Conservation (phyloP, 2,888 invertebrate genomes). For the Mantis religiosa region DNA sequence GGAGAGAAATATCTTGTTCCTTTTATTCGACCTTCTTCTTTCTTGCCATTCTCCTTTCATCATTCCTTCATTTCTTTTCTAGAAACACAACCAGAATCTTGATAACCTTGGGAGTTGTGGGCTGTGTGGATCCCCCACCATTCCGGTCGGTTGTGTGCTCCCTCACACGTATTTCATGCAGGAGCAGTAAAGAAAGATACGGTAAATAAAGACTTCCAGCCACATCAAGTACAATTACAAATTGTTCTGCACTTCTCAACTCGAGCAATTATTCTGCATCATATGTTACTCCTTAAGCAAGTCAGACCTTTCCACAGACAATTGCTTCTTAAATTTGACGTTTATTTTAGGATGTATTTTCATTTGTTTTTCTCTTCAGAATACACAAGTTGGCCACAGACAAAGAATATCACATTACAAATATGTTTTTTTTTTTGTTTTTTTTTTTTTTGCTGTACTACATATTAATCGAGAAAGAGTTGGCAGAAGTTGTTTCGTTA, state of each 20-base stretch:
- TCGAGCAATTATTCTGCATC: not conserved
- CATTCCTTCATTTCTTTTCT: conserved; percentile 6
- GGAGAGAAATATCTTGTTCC: not conserved
- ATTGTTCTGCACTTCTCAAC: not conserved
- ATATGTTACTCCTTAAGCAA: no score
- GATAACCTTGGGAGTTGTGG: not conserved
- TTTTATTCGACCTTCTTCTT: conserved; percentile 10
- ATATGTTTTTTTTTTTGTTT: no score
- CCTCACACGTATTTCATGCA: not conserved
- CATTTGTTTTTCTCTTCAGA: no score
- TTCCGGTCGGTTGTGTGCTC: not conserved
- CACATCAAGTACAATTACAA: not conserved
- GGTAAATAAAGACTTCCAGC: not conserved
- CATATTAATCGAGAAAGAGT: no score
- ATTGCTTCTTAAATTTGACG: no score
- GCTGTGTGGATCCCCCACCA: not conserved
- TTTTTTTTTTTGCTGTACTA: no score
- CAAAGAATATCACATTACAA: no score
- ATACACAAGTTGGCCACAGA: no score
- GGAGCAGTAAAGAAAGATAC: not conserved
- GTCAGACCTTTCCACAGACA: no score
- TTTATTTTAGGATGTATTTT: no score
- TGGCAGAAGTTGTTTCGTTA: no score
- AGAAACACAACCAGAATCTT: conserved; percentile 4
- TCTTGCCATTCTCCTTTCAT: conserved; percentile 16